A percentile compares a stretch with the other conserved stretches of the same genome.
Conservation (phyloP, 92 coral and sea anemone species). For the Montipora capitata region DNA sequence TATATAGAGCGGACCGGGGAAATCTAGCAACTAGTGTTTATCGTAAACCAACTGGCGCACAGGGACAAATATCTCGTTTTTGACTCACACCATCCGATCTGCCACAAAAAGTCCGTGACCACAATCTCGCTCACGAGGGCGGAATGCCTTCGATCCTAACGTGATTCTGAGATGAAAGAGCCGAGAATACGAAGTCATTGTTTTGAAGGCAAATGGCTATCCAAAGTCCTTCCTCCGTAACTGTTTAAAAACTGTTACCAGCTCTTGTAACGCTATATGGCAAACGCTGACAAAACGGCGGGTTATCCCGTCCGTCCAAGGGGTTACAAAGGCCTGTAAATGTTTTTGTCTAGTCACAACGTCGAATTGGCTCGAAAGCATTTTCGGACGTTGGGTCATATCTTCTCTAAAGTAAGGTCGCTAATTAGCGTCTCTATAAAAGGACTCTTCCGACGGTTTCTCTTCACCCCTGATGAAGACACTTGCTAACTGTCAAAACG, state of each 20-base stretch:
- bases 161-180: not conserved
- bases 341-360: no score
- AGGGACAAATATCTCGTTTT: not conserved
- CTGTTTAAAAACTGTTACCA: not conserved
- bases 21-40: slow-evolving; percentile 12
- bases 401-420: no score
- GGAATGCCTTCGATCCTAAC: not conserved
- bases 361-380: no score
- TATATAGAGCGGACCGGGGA: not conserved
- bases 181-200: not conserved
- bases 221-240: not conserved
- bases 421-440: no score
- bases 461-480: no score
- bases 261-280: not conserved
- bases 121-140: not conserved
- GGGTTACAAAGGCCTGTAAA: no score
- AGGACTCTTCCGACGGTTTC: no score
- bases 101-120: slow-evolving; percentile 7
- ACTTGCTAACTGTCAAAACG: no score
- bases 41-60: not conserved
- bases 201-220: not conserved
- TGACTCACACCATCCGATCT: slow-evolving; percentile 11
- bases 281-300: not conserved
- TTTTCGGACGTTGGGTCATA: no score
- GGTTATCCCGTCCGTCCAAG: not conserved